phyloP scores from a whole-genome alignment of 2,113 vertebrate species.

The Daphoenositta chrysoptera region DNA sequence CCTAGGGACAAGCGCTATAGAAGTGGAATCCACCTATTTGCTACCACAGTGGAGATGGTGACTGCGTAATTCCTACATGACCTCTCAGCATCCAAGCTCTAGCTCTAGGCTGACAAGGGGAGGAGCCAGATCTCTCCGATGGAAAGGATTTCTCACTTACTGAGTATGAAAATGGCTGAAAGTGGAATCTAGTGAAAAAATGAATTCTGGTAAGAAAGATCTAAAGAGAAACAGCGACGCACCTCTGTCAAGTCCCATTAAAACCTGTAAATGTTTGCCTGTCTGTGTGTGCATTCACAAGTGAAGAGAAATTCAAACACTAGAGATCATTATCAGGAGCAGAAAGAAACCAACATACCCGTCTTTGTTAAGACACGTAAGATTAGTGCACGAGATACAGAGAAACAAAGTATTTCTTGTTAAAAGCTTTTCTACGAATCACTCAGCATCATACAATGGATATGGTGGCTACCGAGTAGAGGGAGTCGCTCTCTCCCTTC shows the following conservation, averaged over 20 bases:
- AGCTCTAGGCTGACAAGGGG: neutral
- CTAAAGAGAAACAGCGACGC: neutral
- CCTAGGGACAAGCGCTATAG: neutral
- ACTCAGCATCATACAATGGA: constrained; percentile 19
- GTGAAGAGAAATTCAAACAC: neutral
- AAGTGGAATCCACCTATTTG: neutral
- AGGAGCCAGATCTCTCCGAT: neutral
- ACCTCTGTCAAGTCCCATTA: neutral
- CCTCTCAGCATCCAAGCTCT: neutral
- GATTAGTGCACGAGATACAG: constrained; percentile 11
- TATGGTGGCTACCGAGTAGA: neutral
- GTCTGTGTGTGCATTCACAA: neutral
- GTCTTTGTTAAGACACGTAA: neutral
- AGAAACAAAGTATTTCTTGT: constrained; percentile 63
- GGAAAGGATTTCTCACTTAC: neutral
- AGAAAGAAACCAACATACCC: neutral
- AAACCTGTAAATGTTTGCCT: neutral
- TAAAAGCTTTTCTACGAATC: constrained; percentile 35
- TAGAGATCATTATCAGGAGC: neutral
- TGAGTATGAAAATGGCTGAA: neutral
- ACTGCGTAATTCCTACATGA: neutral
- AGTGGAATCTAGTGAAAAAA: neutral
- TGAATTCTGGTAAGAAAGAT: accelerated
- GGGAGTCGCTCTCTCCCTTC: neutral
- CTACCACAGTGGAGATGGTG: neutral